A percentile compares a stretch with the other conserved stretches of the same genome.
Evolutionary conservation across 2,113 vertebrate species (phyloP).

Genomic region (Poicephalus meyeri): DNA sequence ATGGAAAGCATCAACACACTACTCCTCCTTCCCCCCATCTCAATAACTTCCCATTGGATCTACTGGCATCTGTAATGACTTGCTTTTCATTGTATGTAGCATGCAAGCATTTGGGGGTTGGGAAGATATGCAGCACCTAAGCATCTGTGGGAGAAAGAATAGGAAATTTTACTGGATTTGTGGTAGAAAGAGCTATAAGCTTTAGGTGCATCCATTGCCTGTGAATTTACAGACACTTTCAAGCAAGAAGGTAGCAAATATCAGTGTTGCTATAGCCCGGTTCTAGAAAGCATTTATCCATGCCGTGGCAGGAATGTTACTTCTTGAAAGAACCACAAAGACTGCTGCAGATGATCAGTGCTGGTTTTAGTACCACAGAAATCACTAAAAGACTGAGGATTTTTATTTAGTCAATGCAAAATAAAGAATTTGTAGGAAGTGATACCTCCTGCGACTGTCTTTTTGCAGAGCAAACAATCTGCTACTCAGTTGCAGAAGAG

Average conservation of each 20-base stretch:
- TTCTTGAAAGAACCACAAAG: neutral
- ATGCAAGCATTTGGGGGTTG: neutral
- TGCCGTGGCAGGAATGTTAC: accelerated
- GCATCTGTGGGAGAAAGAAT: neutral
- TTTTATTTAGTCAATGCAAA: neutral
- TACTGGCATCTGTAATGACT: neutral
- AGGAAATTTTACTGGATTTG: neutral
- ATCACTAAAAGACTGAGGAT: neutral
- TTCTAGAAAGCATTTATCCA: neutral
- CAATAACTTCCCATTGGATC: neutral
- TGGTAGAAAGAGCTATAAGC: neutral
- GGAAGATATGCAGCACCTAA: neutral
- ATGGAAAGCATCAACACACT: neutral
- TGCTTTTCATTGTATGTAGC: neutral
- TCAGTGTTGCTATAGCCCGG: neutral
- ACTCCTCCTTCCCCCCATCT: neutral
- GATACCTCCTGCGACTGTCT: neutral
- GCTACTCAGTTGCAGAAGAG: neutral
- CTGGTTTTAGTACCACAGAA: neutral
- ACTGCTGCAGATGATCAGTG: neutral
- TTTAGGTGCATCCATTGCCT: neutral
- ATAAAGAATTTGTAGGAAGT: neutral
- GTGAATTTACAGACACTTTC: slow-evolving; percentile 16
- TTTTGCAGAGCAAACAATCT: neutral
- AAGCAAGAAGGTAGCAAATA: neutral